Base-by-base conservation (phyloP, 2,888 invertebrate genomes). In the Amblyjoppa proteus region DNA sequence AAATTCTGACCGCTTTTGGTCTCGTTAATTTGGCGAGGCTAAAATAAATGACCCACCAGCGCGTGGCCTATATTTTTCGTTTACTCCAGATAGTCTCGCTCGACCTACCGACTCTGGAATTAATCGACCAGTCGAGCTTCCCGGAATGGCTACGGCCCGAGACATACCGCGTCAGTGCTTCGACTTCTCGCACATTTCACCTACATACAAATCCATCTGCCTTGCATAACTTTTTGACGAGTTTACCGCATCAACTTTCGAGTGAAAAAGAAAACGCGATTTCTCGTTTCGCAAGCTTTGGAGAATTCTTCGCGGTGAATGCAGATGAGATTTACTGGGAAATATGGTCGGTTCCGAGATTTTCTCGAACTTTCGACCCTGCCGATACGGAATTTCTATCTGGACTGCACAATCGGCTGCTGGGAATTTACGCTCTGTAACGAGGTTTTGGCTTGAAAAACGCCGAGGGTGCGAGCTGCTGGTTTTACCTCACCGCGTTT, bases 251-350 rank as follows among this genome's bases (percentile, higher is more conserved):
- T 20, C 9, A 41, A 45, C 41, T 69, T 69, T 69, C 1, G 20
- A 49, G 38, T 20, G 20, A 16, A 20, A 16, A 7, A 45, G 28
- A 25, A 13, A 41, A 45, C 25, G 25, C 9, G 25, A 25, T 9
- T 56, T 7, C 56, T 9, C 56, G 56, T 56, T 56, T 56, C 2
- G 1, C 9, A 56, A 25, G n/a, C 56, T 20, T 56, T 25, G 1
- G 7, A 56, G 31, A 61, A 70, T n/a, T 51, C 7, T 49, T 49
- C 51, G 28, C 51, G 6, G 31, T 70, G 70, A 70, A 51, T 70
- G 13, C 28, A 70, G 16, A 6, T 28, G 31, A 70, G 31, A 31
- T 70, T 51, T 7, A 9, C 70, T n/a, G 49, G 2, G 31, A 28
- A 20, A 11, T 45, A 45, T n/a, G 13, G 41, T 45, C 25, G 28